Conservation (phyloP, 2,113 vertebrate species). For the Prietella phreatophila region DNA sequence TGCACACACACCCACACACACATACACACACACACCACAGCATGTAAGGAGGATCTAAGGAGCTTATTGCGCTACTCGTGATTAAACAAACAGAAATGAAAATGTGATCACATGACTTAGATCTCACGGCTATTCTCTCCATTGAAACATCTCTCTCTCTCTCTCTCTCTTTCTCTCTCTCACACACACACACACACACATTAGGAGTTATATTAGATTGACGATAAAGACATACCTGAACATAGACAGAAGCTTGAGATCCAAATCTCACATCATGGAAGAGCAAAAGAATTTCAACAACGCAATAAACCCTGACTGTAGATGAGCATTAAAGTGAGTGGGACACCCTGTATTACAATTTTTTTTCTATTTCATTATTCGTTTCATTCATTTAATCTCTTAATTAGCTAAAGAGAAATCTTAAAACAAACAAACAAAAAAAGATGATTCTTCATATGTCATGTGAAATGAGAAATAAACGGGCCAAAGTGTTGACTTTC, state of each 20-base stretch:
- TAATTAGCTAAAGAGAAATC: background rate
- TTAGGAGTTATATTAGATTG: background rate
- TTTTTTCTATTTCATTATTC: background rate
- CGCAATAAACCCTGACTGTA: background rate
- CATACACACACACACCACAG: background rate
- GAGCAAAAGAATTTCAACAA: background rate
- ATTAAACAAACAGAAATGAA: background rate
- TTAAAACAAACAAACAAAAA: no score
- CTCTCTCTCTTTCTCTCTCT: background rate
- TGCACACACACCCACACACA: no score
- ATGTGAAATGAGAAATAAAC: background rate
- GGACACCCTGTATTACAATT: background rate
- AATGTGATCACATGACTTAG: background rate
- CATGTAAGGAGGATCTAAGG: background rate
- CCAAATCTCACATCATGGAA: background rate
- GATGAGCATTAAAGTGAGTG: background rate
- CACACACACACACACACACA: background rate
- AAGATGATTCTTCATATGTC: background rate
- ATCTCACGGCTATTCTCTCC: background rate
- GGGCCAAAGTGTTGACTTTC: background rate
- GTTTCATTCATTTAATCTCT: background rate
- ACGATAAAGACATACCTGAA: background rate
- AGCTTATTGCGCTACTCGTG: background rate
- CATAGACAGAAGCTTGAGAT: background rate
- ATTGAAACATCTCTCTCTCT: background rate